Percentiles rank a stretch among this genome's conserved stretches.
These are phyloP conservation scores for Chrysotoxum bicinctum DNA, from an alignment of 2,888 invertebrate genomes.

Conservation along the genomic window DNA sequence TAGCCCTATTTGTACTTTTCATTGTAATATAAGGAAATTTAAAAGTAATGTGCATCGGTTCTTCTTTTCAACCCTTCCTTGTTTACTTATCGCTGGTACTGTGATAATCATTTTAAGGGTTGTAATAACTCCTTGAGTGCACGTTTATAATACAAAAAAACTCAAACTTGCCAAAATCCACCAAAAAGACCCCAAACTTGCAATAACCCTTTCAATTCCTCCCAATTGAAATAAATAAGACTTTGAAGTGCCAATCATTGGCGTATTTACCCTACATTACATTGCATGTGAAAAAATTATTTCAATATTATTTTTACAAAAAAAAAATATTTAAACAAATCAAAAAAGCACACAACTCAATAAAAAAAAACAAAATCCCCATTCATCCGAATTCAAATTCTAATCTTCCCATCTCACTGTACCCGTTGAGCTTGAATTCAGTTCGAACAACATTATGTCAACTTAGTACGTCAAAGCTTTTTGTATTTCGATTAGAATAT, in stretches of 20 bases:
- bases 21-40: too few species aligned
- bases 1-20: too few species aligned
- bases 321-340: background rate
- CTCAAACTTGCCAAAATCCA: too few species aligned
- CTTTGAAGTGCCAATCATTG: background rate
- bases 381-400: background rate
- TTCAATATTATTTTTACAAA: background rate
- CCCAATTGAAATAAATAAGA: too few species aligned
- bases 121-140: too few species aligned
- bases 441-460: background rate
- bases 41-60: too few species aligned
- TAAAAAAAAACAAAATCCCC: background rate
- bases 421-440: background rate
- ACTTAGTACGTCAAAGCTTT: slow-evolving; percentile 1
- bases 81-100: too few species aligned
- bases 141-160: too few species aligned
- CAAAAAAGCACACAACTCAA: background rate
- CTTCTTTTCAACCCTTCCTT: too few species aligned
- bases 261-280: background rate
- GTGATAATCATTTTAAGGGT: too few species aligned
- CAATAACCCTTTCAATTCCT: too few species aligned
- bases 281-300: background rate
- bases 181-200: too few species aligned
- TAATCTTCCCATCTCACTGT: background rate
- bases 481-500: background rate